A percentile compares a stretch with the other conserved stretches of the same genome.
Conservation (phyloP, 1,140 invertebrate genomes). For the Octopus bimaculoides region DNA sequence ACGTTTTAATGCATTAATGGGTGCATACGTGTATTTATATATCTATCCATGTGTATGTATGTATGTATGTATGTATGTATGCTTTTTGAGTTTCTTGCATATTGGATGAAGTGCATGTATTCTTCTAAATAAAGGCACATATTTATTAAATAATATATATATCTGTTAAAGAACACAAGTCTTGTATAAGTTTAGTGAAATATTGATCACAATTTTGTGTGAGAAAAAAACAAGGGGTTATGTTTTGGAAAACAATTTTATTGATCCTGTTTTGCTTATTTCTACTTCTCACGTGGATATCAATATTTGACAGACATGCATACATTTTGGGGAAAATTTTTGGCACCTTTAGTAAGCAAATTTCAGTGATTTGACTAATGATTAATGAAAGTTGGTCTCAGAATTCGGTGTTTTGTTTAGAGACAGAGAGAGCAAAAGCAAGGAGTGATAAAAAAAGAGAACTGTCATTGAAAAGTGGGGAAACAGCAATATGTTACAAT, state of each 20-base stretch:
- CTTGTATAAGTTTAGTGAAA: neutral
- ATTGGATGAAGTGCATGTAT: neutral
- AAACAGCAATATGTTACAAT: neutral
- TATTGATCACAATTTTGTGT: neutral
- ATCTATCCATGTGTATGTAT: neutral
- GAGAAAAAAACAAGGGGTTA: neutral
- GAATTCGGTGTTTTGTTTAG: too few species aligned
- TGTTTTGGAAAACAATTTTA: neutral
- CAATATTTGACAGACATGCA: too few species aligned
- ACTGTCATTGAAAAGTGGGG: too few species aligned
- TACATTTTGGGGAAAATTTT: too few species aligned
- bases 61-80: neutral
- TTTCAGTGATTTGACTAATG: too few species aligned
- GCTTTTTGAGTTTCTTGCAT: neutral
- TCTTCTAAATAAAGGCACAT: neutral
- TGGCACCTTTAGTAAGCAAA: too few species aligned
- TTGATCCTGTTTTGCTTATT: too few species aligned
- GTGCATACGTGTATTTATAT: neutral
- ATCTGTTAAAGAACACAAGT: neutral
- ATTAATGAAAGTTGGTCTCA: too few species aligned
- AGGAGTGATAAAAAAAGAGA: too few species aligned
- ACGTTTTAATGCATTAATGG: too few species aligned
- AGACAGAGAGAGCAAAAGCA: too few species aligned
- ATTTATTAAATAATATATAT: neutral
- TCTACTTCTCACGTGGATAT: too few species aligned